Conservation (phyloP, 2,888 invertebrate species). For the Lamellibrachia columna region DNA sequence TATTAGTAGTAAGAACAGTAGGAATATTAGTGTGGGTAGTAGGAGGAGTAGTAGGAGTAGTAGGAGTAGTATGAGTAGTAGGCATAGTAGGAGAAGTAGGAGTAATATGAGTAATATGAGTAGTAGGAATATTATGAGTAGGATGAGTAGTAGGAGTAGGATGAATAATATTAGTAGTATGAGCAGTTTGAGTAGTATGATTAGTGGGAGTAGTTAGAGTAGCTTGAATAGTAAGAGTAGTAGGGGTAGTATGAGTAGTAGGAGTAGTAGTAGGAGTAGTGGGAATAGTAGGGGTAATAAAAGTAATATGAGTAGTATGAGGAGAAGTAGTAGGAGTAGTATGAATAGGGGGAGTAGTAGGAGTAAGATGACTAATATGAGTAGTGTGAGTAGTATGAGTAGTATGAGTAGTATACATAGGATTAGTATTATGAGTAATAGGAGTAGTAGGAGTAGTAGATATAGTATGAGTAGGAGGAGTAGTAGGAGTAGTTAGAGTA, state of each 20-base stretch:
- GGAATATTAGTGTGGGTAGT: not conserved
- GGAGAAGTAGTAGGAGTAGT: not conserved
- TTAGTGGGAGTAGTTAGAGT: not conserved
- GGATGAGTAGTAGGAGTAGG: not conserved
- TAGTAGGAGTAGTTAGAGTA: not conserved
- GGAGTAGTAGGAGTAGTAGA: not conserved
- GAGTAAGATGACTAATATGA: not conserved
- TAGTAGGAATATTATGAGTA: not conserved
- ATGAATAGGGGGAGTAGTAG: not conserved
- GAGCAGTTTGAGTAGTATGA: too few species aligned
- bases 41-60: not conserved
- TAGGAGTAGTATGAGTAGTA: too few species aligned
- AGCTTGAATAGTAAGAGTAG: not conserved
- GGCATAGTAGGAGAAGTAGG: too few species aligned
- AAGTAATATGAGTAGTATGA: too few species aligned
- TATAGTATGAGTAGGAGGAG: not conserved
- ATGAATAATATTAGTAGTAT: too few species aligned
- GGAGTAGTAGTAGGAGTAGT: conserved; percentile 21
- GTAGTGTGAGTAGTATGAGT: not conserved
- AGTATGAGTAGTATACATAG: too few species aligned
- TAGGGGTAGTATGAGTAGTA: not conserved
- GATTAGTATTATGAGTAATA: too few species aligned
- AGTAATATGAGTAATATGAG: too few species aligned
- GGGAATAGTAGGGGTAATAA: not conserved
- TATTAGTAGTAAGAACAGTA: not conserved